Conservation (phyloP, 2,113 vertebrate genomes). For the Gobiocypris rarus region DNA sequence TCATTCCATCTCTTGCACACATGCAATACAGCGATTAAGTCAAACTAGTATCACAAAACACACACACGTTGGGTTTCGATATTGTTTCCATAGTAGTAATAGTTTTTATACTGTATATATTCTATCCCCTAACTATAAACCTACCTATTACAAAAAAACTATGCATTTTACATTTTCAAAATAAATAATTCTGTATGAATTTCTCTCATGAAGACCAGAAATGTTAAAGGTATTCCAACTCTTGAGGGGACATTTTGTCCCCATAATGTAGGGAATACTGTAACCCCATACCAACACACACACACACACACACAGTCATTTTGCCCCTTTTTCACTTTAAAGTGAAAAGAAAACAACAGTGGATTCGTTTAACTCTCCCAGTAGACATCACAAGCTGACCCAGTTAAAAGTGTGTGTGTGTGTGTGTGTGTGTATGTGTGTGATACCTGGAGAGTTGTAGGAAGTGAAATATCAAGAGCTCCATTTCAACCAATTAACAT, state of each 20-base stretch:
- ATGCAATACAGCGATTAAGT: background rate
- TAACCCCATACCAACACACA: no score
- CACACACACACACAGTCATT: background rate
- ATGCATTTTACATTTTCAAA: no score
- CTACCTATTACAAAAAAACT: no score
- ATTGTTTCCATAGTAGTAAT: no score
- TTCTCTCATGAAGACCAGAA: no score
- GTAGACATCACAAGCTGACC: slow-evolving; percentile 18
- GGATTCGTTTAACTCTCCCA: background rate
- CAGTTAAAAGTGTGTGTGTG: slow-evolving; percentile 33
- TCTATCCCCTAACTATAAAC: no score
- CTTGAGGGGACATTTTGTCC: background rate
- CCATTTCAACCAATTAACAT: slow-evolving; percentile 7
- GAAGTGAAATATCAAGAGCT: background rate
- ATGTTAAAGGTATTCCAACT: background rate
- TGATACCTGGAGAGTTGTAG: background rate
- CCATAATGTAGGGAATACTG: no score
- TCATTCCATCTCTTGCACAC: no score
- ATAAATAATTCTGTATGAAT: no score
- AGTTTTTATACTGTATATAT: no score
- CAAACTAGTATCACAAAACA: background rate
- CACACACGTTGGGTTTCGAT: no score
- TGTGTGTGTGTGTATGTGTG: background rate
- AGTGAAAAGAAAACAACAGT: slow-evolving; percentile 28
- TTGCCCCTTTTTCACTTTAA: background rate